phyloP scores from a whole-genome alignment of 2,113 vertebrate species.

The Alces alces region DNA sequence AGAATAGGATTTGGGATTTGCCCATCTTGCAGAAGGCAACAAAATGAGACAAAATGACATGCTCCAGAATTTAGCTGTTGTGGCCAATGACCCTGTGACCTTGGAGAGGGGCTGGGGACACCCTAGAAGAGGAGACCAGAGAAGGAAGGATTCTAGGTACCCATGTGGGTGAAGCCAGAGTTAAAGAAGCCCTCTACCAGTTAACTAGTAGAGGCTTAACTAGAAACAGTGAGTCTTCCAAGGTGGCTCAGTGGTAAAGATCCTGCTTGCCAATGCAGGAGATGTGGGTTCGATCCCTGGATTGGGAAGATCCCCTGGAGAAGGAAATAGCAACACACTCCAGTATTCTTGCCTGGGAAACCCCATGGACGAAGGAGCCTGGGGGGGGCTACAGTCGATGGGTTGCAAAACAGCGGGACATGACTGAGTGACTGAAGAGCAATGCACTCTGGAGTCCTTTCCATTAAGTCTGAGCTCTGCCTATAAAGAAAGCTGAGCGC shows the following conservation, averaged over 20 bases:
- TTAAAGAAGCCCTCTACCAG: too few relatives aligned
- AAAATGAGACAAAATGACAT: accelerated
- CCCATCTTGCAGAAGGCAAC: background rate
- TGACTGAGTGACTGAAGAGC: background rate
- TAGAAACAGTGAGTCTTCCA: background rate
- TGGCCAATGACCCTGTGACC: accelerated
- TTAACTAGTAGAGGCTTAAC: background rate
- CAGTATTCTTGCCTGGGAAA: background rate
- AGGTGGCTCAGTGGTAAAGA: background rate
- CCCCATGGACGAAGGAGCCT: background rate
- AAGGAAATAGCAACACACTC: background rate
- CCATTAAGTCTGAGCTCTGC: background rate
- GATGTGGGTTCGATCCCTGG: background rate
- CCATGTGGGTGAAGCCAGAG: accelerated
- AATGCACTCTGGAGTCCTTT: accelerated
- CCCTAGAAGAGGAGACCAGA: background rate
- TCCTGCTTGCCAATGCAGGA: background rate
- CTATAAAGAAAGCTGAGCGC: background rate
- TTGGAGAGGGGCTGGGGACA: accelerated
- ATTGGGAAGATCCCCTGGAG: background rate
- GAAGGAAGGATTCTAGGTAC: background rate
- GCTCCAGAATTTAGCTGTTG: background rate
- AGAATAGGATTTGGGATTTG: background rate
- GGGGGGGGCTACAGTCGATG: background rate
- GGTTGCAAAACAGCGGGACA: background rate